Percentiles rank a stretch among this genome's conserved stretches.
Conservation (phyloP, 2,888 invertebrate species). For the Athalia circularis region DNA sequence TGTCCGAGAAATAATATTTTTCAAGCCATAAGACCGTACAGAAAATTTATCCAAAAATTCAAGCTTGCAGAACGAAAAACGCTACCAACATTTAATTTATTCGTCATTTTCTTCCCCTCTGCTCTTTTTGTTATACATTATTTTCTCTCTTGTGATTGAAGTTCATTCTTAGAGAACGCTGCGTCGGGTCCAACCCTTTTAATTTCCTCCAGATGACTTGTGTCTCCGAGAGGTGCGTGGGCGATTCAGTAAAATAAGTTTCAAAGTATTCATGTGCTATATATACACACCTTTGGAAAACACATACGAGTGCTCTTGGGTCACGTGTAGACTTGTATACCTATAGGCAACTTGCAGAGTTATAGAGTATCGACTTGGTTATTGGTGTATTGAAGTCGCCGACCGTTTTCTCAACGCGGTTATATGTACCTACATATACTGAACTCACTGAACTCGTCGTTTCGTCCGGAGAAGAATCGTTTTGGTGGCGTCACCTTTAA, state of each 20-base stretch:
- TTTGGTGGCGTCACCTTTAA: conserved; percentile 1
- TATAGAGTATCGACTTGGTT: neutral
- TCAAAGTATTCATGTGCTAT: neutral
- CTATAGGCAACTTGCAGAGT: neutral
- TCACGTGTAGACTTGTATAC: neutral
- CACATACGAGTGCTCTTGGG: neutral
- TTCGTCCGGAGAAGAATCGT: neutral
- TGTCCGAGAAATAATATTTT: too few species aligned
- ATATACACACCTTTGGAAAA: neutral
- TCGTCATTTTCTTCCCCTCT: too few species aligned
- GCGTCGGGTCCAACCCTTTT: neutral
- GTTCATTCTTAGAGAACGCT: too few species aligned
- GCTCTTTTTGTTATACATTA: too few species aligned
- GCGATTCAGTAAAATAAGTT: neutral
- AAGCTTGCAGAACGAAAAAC: too few species aligned
- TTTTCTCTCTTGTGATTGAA: neutral
- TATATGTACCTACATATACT: too few species aligned
- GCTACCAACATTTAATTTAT: too few species aligned
- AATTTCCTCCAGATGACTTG: neutral
- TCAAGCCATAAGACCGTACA: too few species aligned
- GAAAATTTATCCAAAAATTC: too few species aligned
- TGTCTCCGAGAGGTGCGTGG: neutral
- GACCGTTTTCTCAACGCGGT: neutral
- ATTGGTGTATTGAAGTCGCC: conserved; percentile 1
- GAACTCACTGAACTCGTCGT: neutral